Conservation (phyloP, 1,140 invertebrate species). For the Palaemon carinicauda region DNA sequence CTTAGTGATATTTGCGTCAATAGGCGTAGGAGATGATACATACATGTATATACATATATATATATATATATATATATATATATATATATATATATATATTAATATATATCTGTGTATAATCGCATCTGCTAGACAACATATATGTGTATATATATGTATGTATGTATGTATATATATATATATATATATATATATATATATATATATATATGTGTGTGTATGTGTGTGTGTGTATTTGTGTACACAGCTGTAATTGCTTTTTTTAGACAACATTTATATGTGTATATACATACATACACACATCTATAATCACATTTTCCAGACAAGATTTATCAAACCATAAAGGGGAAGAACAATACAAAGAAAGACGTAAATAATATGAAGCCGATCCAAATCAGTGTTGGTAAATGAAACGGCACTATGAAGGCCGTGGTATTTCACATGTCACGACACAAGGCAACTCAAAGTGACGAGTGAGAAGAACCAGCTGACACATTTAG, state of each 20-base stretch:
- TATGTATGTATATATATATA: background rate
- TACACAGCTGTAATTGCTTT: background rate
- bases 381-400: too few relatives aligned
- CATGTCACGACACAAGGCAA: too few relatives aligned
- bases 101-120: background rate
- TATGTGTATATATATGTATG: background rate
- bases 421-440: too few relatives aligned
- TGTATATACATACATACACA: background rate
- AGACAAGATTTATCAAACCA: background rate
- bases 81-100: background rate
- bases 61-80: background rate
- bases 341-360: too few relatives aligned
- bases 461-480: too few relatives aligned
- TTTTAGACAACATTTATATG: background rate
- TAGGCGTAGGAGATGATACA: too few relatives aligned
- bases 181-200: background rate
- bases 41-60: background rate
- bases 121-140: background rate
- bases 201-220: background rate
- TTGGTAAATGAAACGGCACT: too few relatives aligned
- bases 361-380: too few relatives aligned
- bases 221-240: background rate
- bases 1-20: too few relatives aligned
- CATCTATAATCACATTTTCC: background rate
- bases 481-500: too few relatives aligned